A percentile compares a stretch with the other conserved stretches of the same genome.
phyloP scores from a whole-genome alignment of 2,113 vertebrate genomes.

The Corythornis cristatus region DNA sequence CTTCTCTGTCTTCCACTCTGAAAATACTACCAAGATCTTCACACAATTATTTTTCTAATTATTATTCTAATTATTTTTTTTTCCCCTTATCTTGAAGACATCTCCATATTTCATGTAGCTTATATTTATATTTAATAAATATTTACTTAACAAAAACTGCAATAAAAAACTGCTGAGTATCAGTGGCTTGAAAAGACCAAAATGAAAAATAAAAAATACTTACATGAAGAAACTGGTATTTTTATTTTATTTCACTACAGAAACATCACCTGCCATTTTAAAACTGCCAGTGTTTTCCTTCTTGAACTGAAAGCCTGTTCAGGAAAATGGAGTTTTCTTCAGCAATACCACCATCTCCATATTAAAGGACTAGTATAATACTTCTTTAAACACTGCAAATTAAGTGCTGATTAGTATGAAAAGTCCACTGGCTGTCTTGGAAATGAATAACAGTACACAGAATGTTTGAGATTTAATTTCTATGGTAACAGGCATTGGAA shows the following conservation, averaged over 20 bases:
- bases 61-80: neutral
- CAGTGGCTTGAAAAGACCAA: neutral
- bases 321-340: neutral
- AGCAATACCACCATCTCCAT: neutral
- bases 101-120: neutral
- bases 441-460: neutral
- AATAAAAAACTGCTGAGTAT: neutral
- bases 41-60: too few relatives aligned
- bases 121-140: neutral
- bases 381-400: neutral
- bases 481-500: neutral
- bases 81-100: neutral
- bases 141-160: neutral
- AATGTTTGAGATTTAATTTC: neutral
- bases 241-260: neutral
- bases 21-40: neutral
- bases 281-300: neutral
- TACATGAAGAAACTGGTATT: neutral
- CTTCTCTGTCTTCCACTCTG: neutral
- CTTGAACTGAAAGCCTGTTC: neutral
- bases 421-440: neutral
- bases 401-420: neutral
- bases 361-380: neutral
- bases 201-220: neutral
- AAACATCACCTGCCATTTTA: neutral